Evolutionary conservation across 2,888 invertebrate genomes (phyloP).

Genomic region (Pheosia tremula): DNA sequence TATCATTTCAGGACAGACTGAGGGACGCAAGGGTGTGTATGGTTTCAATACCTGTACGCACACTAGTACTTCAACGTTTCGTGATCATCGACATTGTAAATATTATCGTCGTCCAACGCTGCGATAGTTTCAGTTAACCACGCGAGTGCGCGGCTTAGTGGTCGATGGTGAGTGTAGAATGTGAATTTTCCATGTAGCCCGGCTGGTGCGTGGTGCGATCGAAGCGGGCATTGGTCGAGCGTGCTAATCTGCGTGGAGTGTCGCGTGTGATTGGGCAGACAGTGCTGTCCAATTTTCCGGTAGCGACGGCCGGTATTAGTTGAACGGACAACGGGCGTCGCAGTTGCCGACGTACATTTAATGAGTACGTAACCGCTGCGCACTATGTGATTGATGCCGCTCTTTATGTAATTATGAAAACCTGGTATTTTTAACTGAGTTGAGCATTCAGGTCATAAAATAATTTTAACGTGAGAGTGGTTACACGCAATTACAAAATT

Average conservation of each 20-base stretch:
- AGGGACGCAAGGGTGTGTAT: conserved; percentile 65
- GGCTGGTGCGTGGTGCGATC: conserved; percentile 51
- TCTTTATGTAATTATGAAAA: too few relatives aligned
- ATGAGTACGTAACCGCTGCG: conserved; percentile 42
- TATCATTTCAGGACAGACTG: conserved; percentile 67
- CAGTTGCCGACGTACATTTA: conserved; percentile 61
- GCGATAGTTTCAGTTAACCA: conserved; percentile 50
- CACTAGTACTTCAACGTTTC: conserved; percentile 46
- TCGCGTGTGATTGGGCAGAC: conserved; percentile 82
- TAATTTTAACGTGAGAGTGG: too few relatives aligned
- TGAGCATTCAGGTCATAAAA: too few relatives aligned
- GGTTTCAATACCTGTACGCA: conserved; percentile 60
- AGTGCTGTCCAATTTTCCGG: conserved; percentile 82
- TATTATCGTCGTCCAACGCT: conserved; percentile 62
- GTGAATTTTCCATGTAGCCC: conserved; percentile 60
- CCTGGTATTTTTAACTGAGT: too few relatives aligned
- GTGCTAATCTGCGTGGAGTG: conserved; percentile 82
- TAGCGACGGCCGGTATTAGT: conserved; percentile 70
- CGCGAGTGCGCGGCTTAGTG: conserved; percentile 46
- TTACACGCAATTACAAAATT: too few relatives aligned
- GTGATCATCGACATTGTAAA: conserved; percentile 41
- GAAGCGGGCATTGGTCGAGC: conserved; percentile 68
- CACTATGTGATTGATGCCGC: background rate
- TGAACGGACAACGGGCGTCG: conserved; percentile 68
- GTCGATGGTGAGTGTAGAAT: conserved; percentile 69